phyloP scores from a whole-genome alignment of 2,797 vertebrate species.

The Anableps anableps region DNA sequence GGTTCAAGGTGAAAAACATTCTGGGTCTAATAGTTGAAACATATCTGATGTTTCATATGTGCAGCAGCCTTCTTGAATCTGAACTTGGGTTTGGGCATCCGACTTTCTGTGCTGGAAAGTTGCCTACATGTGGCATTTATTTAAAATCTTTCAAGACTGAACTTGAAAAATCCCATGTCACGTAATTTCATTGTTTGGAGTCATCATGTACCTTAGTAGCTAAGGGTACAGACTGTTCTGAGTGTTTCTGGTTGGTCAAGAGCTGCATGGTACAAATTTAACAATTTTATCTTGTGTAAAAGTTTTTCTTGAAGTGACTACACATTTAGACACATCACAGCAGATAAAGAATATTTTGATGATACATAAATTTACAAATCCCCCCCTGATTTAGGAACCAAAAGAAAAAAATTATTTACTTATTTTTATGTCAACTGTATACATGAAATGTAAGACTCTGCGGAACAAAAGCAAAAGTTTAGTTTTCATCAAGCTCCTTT shows the following conservation, averaged over 20 bases:
- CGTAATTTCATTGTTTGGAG: no score
- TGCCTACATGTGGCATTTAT: no score
- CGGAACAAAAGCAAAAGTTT: slow-evolving; percentile 15
- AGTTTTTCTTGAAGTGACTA: background rate
- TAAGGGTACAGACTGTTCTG: background rate
- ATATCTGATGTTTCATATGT: no score
- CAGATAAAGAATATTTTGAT: background rate
- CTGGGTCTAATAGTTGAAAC: no score
- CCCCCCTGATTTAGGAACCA: background rate
- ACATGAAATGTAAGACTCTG: background rate
- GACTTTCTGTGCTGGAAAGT: background rate
- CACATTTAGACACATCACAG: background rate
- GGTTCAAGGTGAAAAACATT: no score
- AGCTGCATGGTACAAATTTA: background rate
- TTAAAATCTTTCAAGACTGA: no score
- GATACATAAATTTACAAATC: background rate
- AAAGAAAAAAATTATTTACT: background rate
- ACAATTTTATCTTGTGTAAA: background rate
- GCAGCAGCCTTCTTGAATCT: background rate
- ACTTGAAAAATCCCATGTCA: no score
- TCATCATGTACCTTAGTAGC: background rate
- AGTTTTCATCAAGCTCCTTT: slow-evolving; percentile 16
- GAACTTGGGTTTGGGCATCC: background rate
- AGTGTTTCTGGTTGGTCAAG: background rate
- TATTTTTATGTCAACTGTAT: background rate